Evolutionary conservation across 2,113 vertebrate species (phyloP), one percentile per base, ranked within the genome.

Genomic region (Dicrurus megarhynchus): DNA sequence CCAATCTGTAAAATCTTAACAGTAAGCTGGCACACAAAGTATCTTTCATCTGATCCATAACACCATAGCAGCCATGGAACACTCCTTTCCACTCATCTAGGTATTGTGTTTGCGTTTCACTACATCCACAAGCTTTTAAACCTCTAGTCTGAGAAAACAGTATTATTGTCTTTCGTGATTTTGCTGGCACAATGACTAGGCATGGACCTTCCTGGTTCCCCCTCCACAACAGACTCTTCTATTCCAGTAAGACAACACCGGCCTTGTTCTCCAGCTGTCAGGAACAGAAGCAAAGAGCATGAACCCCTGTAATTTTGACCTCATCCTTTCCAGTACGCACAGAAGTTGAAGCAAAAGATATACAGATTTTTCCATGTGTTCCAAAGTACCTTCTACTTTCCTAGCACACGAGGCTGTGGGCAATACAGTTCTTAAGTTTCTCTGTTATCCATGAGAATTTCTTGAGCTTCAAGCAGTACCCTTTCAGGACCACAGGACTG

Each of bases 21-120:
- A 41, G 27, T 37, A 55, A 82, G 6, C 42, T 68, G 19, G 24
- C n/a, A 79, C 7, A 49, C 41, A 42, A 71, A 47, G 57, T 41
- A 30, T 14, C 18, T 39, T 57, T 47, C 27, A 42, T 35, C 27
- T 47, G 11, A 76, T 28, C 18, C 20, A 3, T 28, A 63, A 76
- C 33, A 85, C 19, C 0, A 0, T 3, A 73, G 78, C 28, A 75
- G 35, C 28, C 3, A 1, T 28, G 20, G 35, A 67, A 89, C 39
- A 50, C 19, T 67, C 22, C 37, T 76, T 76, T 47, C 41, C 8
- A 24, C 14, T 50, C 49, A 44, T 23, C 30, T 49, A 65, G 53
- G 24, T 50, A 6, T 30, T 50, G 10, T 22, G 13, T 68, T 74
- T 65, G 41, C 30, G n/a, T 65, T 74, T 88, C 42, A 37, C 37